Evolutionary conservation across 2,888 invertebrate genomes (phyloP), one percentile per base, ranked within the genome.

Genomic region (Alloplasta piceator): DNA sequence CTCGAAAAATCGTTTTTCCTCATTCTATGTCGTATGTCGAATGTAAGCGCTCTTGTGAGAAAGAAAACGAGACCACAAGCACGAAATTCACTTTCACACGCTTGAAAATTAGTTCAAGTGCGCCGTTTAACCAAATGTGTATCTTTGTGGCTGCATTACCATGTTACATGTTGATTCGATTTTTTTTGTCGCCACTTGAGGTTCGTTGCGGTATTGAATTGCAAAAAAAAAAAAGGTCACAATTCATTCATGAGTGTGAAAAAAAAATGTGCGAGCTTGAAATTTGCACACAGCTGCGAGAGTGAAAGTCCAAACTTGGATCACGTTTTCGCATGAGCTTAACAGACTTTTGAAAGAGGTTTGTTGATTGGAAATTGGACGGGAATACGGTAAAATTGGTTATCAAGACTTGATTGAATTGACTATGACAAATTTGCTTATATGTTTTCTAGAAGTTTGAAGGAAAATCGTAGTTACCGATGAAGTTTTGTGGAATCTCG

Each of bases 31-130:
- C 43, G 48, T 48, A 60, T 58, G 68, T 68, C 14, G 48, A 12
- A 48, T 41, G n/a, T 67, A 64, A 61, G 56, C 36, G 43, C 41
- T 56, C 74, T 41, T 43, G 14, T 50, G 41, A 67, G 52, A 39
- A 70, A 50, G 43, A 79, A 14, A n/a, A 66, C 26, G 70, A 70
- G 46, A 26, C 10, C 6, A 38, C 36, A 55, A 48, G 50, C 16
- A 78, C 46, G 58, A 63, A 78, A 68, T 7, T 78, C 63, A 64
- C 68, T 77, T 77, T 77, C 80, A 77, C 80, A 80, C 76, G 77
- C 76, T 39, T 55, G 16, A 38, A 68, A 68, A 80, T 76, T 75
- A 75, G 46, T 77, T 77, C 58, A 41, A 77, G 58, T 68, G 63
- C 12, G 36, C 12, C 60, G 10, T 55, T 72, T 60, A 5, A 12